Evolutionary conservation across 2,113 vertebrate species (phyloP).

Genomic region (Orientallactaga bullata): DNA sequence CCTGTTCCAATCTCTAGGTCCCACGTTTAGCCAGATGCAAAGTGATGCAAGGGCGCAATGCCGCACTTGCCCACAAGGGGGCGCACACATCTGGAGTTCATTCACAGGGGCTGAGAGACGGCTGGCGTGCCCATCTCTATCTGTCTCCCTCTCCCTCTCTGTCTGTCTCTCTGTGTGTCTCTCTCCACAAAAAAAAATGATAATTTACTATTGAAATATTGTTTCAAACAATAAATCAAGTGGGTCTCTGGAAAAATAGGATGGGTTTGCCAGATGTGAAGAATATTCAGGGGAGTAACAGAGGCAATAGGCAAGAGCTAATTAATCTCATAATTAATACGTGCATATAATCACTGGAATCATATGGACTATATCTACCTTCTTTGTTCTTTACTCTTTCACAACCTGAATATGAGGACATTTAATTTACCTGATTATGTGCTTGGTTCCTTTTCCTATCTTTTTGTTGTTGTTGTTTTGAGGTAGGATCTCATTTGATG

Average conservation of each 20-base stretch:
- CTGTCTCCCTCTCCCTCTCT: too few relatives aligned
- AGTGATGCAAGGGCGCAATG: too few relatives aligned
- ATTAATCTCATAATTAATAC: not conserved
- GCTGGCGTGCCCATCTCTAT: too few relatives aligned
- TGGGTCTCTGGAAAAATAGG: not conserved
- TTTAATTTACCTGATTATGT: not conserved
- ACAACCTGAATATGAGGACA: not conserved
- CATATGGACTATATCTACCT: not conserved
- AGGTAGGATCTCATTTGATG: too few relatives aligned
- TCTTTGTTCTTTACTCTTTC: conserved; percentile 6
- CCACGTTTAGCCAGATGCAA: too few relatives aligned
- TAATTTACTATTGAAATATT: conserved; percentile 20
- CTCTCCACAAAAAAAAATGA: too few relatives aligned
- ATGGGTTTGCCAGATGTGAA: not conserved
- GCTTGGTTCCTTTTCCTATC: not conserved
- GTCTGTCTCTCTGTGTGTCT: too few relatives aligned
- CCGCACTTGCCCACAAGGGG: too few relatives aligned
- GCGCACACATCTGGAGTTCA: too few relatives aligned
- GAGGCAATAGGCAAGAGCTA: not conserved
- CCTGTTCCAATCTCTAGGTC: too few relatives aligned
- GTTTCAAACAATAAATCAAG: not conserved
- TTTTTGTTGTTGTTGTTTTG: too few relatives aligned
- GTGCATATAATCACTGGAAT: not conserved
- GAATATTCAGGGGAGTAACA: not conserved
- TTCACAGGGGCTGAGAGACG: too few relatives aligned